Conservation (phyloP, 1,140 invertebrate species). For the Nebria ingens region DNA sequence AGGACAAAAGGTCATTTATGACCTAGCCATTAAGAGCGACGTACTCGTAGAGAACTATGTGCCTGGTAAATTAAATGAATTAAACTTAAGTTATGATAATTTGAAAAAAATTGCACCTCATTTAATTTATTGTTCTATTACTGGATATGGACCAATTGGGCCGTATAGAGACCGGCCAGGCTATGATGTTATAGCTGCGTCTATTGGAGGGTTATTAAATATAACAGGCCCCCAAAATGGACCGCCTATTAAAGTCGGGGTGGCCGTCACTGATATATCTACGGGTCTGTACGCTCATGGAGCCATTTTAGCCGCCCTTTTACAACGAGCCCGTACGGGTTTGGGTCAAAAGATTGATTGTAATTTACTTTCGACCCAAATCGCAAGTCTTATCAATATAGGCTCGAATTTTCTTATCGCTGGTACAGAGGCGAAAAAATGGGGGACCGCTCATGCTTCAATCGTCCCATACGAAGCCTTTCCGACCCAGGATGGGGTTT, state of each 20-base stretch:
- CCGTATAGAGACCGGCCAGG: constrained; percentile 79
- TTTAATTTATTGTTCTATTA: constrained; percentile 90
- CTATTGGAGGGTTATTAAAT: constrained; percentile 79
- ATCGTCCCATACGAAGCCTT: constrained; percentile 93
- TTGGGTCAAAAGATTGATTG: constrained; percentile 88
- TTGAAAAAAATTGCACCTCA: constrained; percentile 60
- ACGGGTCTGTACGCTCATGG: constrained; percentile 92
- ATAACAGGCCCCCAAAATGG: constrained; percentile 79
- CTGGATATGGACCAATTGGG: constrained; percentile 80
- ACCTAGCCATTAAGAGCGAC: constrained; percentile 68
- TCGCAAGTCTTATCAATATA: constrained; percentile 80
- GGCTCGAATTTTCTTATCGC: constrained; percentile 86
- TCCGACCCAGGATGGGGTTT: constrained; percentile 66
- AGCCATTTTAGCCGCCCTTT: constrained; percentile 85
- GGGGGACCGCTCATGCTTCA: constrained; percentile 88
- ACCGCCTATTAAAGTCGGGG: constrained; percentile 83
- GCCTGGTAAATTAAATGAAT: constrained; percentile 72
- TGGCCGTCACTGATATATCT: constrained; percentile 85
- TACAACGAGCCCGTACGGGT: constrained; percentile 66
- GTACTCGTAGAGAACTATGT: constrained; percentile 92
- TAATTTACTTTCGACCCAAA: constrained; percentile 86
- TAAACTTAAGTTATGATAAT: constrained; percentile 70
- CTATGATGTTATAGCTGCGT: constrained; percentile 92
- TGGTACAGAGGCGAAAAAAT: constrained; percentile 59
- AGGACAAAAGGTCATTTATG: constrained; percentile 63